These are phyloP conservation scores for Allygus modestus DNA, from an alignment of 2,888 invertebrate genomes.

Conservation along the genomic window DNA sequence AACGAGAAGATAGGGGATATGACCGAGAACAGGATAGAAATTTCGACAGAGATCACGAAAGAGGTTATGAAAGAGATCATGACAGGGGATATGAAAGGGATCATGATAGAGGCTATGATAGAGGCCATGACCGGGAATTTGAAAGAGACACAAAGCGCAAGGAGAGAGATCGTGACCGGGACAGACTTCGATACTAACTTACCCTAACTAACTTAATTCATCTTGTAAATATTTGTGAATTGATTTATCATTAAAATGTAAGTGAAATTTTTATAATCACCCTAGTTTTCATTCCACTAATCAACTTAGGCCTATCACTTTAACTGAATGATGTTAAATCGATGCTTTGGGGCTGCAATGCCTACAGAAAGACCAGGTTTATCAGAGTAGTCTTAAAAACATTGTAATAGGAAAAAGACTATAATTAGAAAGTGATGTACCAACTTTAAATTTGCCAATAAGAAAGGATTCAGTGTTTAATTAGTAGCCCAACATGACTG, in stretches of 20 bases:
- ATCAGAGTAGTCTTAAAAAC: no score
- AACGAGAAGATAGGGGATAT: constrained; percentile 49
- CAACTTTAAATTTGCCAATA: no score
- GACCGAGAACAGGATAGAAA: constrained; percentile 59
- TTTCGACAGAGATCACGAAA: constrained; percentile 49
- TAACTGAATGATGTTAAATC: no score
- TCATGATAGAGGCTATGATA: constrained; percentile 39
- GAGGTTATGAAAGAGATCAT: constrained; percentile 53
- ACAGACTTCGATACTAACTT: constrained; percentile 39
- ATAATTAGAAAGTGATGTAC: no score
- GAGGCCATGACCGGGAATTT: constrained; percentile 10
- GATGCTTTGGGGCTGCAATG: no score
- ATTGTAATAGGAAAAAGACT: no score
- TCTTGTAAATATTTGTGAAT: background rate
- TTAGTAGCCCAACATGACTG: no score
- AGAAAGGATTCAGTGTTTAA: no score
- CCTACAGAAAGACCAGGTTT: no score
- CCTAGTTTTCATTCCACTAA: background rate
- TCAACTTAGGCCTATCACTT: no score
- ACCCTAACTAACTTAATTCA: background rate
- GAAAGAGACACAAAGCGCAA: constrained; percentile 42
- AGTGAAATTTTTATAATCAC: background rate
- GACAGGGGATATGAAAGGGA: constrained; percentile 55
- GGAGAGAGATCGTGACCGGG: constrained; percentile 32
- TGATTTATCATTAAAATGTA: background rate